Conservation (phyloP, 2,797 vertebrate genomes). For the Spinus olivaceus region DNA sequence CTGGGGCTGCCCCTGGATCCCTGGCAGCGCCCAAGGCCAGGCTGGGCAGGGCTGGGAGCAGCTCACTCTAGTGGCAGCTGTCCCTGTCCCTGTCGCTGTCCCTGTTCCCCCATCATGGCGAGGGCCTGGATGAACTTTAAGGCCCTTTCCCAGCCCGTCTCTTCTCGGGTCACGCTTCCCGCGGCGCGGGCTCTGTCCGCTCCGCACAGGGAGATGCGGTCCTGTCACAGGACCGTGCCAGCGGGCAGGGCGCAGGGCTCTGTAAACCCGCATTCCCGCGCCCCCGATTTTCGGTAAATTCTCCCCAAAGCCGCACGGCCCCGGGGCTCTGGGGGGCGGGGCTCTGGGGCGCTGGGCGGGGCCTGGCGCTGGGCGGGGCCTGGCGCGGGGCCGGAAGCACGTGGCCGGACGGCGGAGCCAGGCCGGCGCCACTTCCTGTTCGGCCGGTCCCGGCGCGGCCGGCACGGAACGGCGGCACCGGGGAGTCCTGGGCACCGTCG, state of each 20-base stretch:
- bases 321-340: no score
- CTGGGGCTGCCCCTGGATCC: no score
- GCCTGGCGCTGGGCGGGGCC: no score
- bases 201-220: accelerated
- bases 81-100: no score
- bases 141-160: not conserved
- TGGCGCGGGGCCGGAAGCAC: not conserved
- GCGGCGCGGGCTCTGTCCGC: no score
- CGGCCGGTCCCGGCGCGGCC: not conserved
- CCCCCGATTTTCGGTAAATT: not conserved
- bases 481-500: no score
- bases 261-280: accelerated
- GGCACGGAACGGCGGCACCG: not conserved
- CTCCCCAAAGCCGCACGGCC: no score
- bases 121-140: not conserved
- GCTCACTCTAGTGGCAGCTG: not conserved
- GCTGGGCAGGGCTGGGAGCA: not conserved
- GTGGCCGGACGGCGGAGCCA: not conserved
- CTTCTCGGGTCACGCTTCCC: not conserved
- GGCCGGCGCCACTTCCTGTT: not conserved
- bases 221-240: not conserved
- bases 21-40: not conserved
- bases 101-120: no score
- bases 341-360: no score
- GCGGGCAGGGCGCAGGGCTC: not conserved